A percentile compares a stretch with the other conserved stretches of the same genome.
phyloP scores from a whole-genome alignment of 2,888 invertebrate genomes.

The Psylliodes chrysocephalus region DNA sequence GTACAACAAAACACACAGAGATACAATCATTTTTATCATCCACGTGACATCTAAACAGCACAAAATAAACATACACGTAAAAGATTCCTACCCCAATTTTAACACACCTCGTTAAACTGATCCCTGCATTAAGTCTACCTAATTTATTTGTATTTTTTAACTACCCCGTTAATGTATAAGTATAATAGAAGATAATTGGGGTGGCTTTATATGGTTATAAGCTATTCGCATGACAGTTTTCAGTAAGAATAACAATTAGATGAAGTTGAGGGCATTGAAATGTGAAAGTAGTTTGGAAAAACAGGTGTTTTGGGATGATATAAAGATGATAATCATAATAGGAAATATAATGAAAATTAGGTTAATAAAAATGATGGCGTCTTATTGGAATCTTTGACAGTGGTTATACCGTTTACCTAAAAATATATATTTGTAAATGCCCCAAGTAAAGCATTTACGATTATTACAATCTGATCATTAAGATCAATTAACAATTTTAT shows the following conservation, averaged over 20 bases:
- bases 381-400: no score
- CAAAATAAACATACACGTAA: constrained; percentile 1
- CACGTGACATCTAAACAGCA: constrained; percentile 5
- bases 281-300: constrained; percentile 33
- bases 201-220: background rate
- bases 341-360: constrained; percentile 11
- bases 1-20: background rate
- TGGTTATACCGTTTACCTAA: no score
- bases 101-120: constrained; percentile 39
- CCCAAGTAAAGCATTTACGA: no score
- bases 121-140: constrained; percentile 23
- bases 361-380: background rate
- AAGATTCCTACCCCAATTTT: constrained; percentile 26
- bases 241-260: constrained; percentile 39
- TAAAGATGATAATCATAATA: constrained; percentile 12
- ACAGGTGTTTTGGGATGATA: constrained; percentile 38
- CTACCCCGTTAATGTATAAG: constrained; percentile 17
- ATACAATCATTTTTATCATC: background rate
- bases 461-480: no score
- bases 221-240: constrained; percentile 42
- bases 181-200: background rate
- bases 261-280: constrained; percentile 27
- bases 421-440: no score
- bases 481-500: no score
- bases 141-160: constrained; percentile 38